Conservation (phyloP, 1,140 invertebrate genomes). For the Spodoptera litura region DNA sequence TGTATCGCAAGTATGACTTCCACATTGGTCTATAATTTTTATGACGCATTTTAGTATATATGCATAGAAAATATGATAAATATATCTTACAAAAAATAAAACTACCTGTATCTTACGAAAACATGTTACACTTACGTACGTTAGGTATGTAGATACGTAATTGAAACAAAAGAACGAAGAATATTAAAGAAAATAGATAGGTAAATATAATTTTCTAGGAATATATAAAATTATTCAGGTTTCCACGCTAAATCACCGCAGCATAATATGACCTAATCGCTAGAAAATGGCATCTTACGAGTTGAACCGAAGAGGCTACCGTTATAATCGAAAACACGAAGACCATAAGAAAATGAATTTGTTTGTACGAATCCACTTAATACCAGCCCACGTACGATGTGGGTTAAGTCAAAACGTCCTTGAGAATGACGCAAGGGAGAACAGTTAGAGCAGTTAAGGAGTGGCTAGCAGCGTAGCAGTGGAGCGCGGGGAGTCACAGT, state of each 20-base stretch:
- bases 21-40: too few relatives aligned
- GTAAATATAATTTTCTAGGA: too few relatives aligned
- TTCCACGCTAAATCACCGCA: neutral
- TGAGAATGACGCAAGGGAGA: slow-evolving; percentile 53
- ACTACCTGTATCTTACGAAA: too few relatives aligned
- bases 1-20: too few relatives aligned
- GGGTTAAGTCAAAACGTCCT: slow-evolving; percentile 54
- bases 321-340: slow-evolving; percentile 41
- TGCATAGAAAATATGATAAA: too few relatives aligned
- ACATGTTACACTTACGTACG: too few relatives aligned
- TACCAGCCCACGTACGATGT: slow-evolving; percentile 34
- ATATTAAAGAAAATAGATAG: too few relatives aligned
- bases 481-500: slow-evolving; percentile 21
- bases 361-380: slow-evolving; percentile 21
- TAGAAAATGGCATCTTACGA: slow-evolving; percentile 11
- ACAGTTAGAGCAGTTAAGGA: slow-evolving; percentile 53
- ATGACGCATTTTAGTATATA: too few relatives aligned
- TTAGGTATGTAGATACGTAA: too few relatives aligned
- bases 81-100: too few relatives aligned
- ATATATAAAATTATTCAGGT: neutral
- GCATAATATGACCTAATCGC: slow-evolving; percentile 13
- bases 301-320: slow-evolving; percentile 15
- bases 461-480: slow-evolving; percentile 47
- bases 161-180: too few relatives aligned
- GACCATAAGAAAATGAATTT: slow-evolving; percentile 23